Conservation (phyloP, 1,140 invertebrate genomes). For the Chlorops oryzae region DNA sequence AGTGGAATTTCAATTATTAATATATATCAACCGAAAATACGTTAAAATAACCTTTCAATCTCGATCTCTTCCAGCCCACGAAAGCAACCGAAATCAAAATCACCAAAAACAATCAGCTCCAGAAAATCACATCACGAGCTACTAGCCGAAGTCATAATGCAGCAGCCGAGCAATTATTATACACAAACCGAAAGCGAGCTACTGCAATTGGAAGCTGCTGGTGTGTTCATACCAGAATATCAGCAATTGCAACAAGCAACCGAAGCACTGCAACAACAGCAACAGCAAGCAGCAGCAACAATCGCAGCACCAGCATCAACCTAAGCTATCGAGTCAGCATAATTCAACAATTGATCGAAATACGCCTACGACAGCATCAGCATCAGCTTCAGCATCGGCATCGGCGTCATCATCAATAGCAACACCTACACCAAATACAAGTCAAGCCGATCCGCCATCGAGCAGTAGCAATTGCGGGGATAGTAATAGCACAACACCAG, state of each 20-base stretch:
- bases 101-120: constrained; percentile 11
- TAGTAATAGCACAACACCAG: constrained; percentile 25
- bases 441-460: constrained; percentile 27
- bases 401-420: constrained; percentile 14
- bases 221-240: constrained; percentile 16
- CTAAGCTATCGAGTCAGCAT: too few species aligned
- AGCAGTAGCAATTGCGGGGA: constrained; percentile 23
- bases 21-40: too few species aligned
- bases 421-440: constrained; percentile 20
- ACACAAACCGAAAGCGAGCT: constrained; percentile 44
- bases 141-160: constrained; percentile 27
- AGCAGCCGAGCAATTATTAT: constrained; percentile 44
- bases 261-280: constrained; percentile 11
- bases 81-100: constrained; percentile 26
- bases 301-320: constrained; percentile 5
- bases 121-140: constrained; percentile 19
- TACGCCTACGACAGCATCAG: constrained; percentile 14
- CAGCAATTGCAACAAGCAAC: constrained; percentile 16
- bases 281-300: constrained; percentile 9
- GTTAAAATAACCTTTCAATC: too few species aligned
- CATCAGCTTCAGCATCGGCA: constrained; percentile 9
- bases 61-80: constrained; percentile 34
- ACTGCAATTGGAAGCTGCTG: constrained; percentile 39
- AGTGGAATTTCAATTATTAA: too few species aligned
- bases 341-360: too few species aligned